These are phyloP conservation scores for Hydraecia micacea DNA, from an alignment of 2,888 invertebrate species.

Conservation along the genomic window DNA sequence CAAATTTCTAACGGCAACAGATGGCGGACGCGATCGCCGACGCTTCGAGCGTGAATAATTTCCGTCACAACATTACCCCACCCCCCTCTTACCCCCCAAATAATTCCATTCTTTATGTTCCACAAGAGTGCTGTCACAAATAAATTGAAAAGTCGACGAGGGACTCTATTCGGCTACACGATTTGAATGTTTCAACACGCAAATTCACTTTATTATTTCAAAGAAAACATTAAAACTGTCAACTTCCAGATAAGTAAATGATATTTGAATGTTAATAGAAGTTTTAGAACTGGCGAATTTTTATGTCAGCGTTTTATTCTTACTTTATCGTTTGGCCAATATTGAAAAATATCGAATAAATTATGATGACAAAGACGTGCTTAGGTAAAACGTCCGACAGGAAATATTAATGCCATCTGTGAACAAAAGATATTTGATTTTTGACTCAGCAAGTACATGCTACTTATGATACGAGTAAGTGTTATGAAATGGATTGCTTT, in stretches of 20 bases:
- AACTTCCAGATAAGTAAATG: constrained; percentile 16
- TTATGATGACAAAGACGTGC: constrained; percentile 38
- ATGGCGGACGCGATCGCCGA: constrained; percentile 77
- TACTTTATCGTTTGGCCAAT: constrained; percentile 27
- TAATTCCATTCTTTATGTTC: constrained; percentile 75
- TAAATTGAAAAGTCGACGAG: constrained; percentile 75
- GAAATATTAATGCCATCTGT: constrained; percentile 44
- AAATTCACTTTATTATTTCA: constrained; percentile 69
- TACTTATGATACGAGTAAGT: constrained; percentile 23
- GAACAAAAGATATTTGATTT: constrained; percentile 49
- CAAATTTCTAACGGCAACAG: constrained; percentile 81
- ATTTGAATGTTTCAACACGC: constrained; percentile 68
- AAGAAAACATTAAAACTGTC: constrained; percentile 53
- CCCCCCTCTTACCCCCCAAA: constrained; percentile 67
- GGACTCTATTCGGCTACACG: constrained; percentile 53
- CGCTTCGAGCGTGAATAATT: constrained; percentile 78
- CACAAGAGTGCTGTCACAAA: constrained; percentile 73
- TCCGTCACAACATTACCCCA: constrained; percentile 77
- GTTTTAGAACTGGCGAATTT: constrained; percentile 31
- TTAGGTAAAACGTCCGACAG: constrained; percentile 30
- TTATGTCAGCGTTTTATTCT: constrained; percentile 15
- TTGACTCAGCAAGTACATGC: constrained; percentile 30
- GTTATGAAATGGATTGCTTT: constrained; percentile 9
- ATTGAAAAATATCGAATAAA: constrained; percentile 54
- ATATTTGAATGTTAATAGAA: constrained; percentile 36